phyloP scores from a whole-genome alignment of 2,113 vertebrate genomes.

The Oncorhynchus tshawytscha region DNA sequence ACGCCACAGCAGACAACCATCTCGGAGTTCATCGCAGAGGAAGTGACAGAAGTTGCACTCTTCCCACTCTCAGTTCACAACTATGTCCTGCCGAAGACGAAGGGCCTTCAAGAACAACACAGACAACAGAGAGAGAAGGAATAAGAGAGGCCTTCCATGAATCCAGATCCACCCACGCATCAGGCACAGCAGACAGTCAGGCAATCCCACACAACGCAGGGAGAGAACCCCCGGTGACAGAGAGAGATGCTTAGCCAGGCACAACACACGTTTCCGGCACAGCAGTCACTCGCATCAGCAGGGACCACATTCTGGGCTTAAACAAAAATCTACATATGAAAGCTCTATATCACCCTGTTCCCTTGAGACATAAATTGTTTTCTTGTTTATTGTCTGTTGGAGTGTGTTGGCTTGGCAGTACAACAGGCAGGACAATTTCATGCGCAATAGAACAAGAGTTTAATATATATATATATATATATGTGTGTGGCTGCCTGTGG shows the following conservation, averaged over 20 bases:
- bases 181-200: conserved; percentile 5
- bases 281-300: conserved; percentile 45
- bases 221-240: conserved; percentile 49
- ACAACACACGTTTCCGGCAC: conserved; percentile 25
- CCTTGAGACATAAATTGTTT: conserved; percentile 49
- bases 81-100: conserved; percentile 34
- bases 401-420: conserved; percentile 22
- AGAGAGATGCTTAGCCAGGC: conserved; percentile 51
- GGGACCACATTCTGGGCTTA: conserved; percentile 11
- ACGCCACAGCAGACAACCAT: conserved; percentile 53
- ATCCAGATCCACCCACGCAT: conserved; percentile 54
- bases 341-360: conserved; percentile 42
- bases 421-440: conserved; percentile 17
- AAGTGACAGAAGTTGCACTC: conserved; percentile 21
- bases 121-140: conserved; percentile 33
- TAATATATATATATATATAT: conserved; percentile 49
- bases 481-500: conserved; percentile 26
- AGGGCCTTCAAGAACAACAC: conserved; percentile 53
- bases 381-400: conserved; percentile 50
- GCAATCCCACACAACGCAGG: conserved; percentile 13
- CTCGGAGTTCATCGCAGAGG: conserved; percentile 43
- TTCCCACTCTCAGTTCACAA: conserved; percentile 56
- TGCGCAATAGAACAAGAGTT: conserved; percentile 37
- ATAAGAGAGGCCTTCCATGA: background rate
- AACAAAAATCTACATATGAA: conserved; percentile 59